Conservation (phyloP, 2,797 vertebrate genomes). For the Peromyscus attwateri region DNA sequence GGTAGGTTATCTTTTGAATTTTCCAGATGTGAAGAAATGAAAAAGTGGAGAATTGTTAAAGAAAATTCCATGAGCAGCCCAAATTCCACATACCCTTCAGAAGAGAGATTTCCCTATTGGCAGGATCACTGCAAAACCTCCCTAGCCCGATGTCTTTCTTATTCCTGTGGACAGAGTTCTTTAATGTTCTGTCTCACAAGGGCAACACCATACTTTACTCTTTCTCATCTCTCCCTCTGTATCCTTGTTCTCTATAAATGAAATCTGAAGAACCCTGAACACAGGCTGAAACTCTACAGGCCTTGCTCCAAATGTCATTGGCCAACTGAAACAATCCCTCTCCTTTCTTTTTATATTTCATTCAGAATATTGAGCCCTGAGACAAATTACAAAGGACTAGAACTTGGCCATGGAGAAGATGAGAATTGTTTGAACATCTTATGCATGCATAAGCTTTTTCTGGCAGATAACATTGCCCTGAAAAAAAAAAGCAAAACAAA, state of each 20-base stretch:
- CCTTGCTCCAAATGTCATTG: rapidly evolving
- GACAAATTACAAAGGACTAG: not conserved
- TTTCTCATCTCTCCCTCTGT: not conserved
- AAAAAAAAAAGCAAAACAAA: no score
- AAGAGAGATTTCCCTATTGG: not conserved
- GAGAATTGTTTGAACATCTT: not conserved
- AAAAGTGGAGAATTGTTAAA: not conserved
- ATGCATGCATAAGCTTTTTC: conserved; percentile 25
- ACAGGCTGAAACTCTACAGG: not conserved
- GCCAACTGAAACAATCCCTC: not conserved
- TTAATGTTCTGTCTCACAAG: not conserved
- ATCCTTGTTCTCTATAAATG: not conserved
- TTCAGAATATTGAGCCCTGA: not conserved
- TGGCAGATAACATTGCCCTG: not conserved
- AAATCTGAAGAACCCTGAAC: not conserved
- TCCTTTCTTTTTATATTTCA: not conserved
- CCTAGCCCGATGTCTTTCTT: not conserved
- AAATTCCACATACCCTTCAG: not conserved
- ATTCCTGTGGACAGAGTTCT: not conserved
- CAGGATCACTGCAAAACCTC: not conserved
- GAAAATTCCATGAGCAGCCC: not conserved
- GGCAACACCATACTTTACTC: not conserved
- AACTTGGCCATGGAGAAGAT: not conserved
- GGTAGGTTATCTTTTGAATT: not conserved
- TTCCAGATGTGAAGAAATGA: conserved; percentile 43